A percentile compares a stretch with the other conserved stretches of the same genome.
phyloP scores from a whole-genome alignment of 2,113 vertebrate genomes.

The Rattus rattus region DNA sequence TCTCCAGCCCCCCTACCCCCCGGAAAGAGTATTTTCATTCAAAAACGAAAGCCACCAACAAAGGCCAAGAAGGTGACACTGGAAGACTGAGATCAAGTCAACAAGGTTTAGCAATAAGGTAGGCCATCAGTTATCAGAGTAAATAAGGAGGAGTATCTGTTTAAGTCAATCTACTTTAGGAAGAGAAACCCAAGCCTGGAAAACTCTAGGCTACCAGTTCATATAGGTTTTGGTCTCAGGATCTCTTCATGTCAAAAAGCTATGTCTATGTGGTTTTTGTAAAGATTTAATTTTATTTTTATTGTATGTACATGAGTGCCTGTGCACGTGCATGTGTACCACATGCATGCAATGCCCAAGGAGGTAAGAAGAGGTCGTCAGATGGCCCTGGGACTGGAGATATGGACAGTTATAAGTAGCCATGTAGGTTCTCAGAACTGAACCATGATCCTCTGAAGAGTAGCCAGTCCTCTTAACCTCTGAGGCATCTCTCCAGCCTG shows the following conservation, averaged over 20 bases:
- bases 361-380: background rate
- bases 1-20: too few relatives aligned
- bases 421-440: background rate
- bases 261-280: background rate
- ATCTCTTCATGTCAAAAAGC: constrained; percentile 12
- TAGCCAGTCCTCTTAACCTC: background rate
- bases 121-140: background rate
- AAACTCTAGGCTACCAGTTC: background rate
- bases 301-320: background rate
- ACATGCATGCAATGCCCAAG: background rate
- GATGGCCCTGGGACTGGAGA: background rate
- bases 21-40: constrained; percentile 1
- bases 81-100: background rate
- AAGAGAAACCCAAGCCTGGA: background rate
- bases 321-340: background rate
- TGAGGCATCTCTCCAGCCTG: background rate
- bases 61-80: background rate
- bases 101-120: background rate
- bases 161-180: background rate
- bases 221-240: constrained; percentile 1
- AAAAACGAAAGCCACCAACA: background rate
- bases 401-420: background rate
- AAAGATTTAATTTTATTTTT: background rate
- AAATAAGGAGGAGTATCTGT: background rate
- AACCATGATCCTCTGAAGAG: background rate